phyloP scores from a whole-genome alignment of 2,888 invertebrate genomes.

The Ichneumoninae sp. region DNA sequence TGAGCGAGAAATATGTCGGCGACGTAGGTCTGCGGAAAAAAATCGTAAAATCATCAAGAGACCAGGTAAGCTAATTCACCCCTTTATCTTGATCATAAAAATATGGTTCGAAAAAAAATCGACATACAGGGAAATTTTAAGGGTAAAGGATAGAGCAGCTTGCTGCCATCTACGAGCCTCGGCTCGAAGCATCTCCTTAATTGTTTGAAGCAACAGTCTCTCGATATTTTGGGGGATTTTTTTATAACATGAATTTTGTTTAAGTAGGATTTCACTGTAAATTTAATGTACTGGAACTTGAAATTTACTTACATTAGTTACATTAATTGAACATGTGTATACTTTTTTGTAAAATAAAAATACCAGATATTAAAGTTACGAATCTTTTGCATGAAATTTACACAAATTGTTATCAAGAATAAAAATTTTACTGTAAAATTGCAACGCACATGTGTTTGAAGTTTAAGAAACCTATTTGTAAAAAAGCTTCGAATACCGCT shows the following conservation, averaged over 20 bases:
- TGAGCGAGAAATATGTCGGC: slow-evolving; percentile 96
- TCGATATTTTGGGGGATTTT: background rate
- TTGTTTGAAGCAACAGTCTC: background rate
- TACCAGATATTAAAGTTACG: too few species aligned
- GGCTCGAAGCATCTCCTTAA: background rate
- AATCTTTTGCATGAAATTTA: too few species aligned
- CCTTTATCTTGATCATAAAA: slow-evolving; percentile 3
- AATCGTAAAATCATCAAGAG: slow-evolving; percentile 2
- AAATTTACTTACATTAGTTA: too few species aligned
- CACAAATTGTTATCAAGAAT: too few species aligned
- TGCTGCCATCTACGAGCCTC: slow-evolving; percentile 2
- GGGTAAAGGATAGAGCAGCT: background rate
- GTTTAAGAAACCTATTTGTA: too few species aligned
- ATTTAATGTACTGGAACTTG: too few species aligned
- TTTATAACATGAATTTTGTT: background rate
- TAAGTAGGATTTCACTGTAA: too few species aligned
- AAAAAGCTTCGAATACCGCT: too few species aligned
- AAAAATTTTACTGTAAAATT: too few species aligned
- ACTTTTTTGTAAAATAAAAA: too few species aligned
- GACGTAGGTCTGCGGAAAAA: slow-evolving; percentile 91
- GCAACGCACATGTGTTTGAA: too few species aligned
- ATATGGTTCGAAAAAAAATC: background rate
- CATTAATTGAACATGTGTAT: too few species aligned
- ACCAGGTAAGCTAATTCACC: background rate
- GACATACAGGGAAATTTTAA: background rate